Evolutionary conservation across 2,888 invertebrate species (phyloP).

Genomic region (Hanleya hanleyi): DNA sequence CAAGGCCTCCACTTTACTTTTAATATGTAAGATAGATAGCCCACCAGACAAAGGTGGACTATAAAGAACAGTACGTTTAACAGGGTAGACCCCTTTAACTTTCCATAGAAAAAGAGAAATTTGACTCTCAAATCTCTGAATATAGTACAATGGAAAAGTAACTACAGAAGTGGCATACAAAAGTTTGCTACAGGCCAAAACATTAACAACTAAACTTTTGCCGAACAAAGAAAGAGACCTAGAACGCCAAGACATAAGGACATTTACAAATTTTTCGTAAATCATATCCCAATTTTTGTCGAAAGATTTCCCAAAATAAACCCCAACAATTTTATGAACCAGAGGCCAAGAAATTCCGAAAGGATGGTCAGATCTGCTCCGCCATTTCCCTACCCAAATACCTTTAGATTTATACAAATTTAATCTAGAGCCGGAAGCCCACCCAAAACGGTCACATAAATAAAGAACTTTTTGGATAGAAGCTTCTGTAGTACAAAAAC

Average conservation of each 20-base stretch:
- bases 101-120: neutral
- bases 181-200: neutral
- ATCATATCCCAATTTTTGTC: neutral
- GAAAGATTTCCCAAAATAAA: neutral
- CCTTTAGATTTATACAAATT: neutral
- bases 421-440: neutral
- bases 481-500: neutral
- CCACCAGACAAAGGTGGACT: neutral
- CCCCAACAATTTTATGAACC: neutral
- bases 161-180: neutral
- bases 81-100: neutral
- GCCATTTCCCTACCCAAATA: neutral
- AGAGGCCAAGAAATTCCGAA: neutral
- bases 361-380: conserved; percentile 5
- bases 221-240: neutral
- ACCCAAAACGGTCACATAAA: neutral
- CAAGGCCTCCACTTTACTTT: neutral
- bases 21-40: neutral
- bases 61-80: neutral
- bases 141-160: neutral
- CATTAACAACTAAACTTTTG: neutral
- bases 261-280: neutral
- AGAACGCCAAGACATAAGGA: neutral
- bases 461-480: neutral
- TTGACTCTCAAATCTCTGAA: neutral